Evolutionary conservation across 2,113 vertebrate species (phyloP).

Genomic region (Syrrhaptes paradoxus): DNA sequence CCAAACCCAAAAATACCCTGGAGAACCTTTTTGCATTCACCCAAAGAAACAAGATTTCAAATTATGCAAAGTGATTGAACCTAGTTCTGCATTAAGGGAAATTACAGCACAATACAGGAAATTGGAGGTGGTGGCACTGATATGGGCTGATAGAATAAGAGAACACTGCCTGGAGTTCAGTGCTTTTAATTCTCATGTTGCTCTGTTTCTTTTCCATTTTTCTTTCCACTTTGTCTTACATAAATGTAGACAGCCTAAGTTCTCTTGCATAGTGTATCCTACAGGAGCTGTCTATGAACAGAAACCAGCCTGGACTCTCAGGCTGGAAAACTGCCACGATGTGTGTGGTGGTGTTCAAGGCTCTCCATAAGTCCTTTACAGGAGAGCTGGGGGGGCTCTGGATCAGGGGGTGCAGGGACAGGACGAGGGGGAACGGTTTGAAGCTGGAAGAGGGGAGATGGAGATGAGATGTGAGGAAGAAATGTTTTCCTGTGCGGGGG

Average conservation of each 20-base stretch:
- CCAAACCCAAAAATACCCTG: neutral
- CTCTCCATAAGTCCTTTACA: too few species aligned
- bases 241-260: neutral
- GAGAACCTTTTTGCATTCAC: neutral
- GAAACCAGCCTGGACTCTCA: neutral
- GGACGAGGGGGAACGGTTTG: too few species aligned
- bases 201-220: neutral
- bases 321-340: accelerated
- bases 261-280: neutral
- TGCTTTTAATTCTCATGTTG: neutral
- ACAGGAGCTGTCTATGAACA: neutral
- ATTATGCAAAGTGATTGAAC: slow-evolving; percentile 45
- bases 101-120: slow-evolving; percentile 7
- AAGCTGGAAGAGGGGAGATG: too few species aligned
- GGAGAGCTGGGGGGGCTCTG: too few species aligned
- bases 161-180: neutral
- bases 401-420: too few species aligned
- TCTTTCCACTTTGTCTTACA: neutral
- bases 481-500: too few species aligned
- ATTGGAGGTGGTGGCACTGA: neutral
- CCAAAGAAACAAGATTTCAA: slow-evolving; percentile 25
- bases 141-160: neutral
- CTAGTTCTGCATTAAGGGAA: neutral
- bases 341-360: neutral
- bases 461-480: too few species aligned